Conservation (phyloP, 1,140 invertebrate species). For the Pinna nobilis region DNA sequence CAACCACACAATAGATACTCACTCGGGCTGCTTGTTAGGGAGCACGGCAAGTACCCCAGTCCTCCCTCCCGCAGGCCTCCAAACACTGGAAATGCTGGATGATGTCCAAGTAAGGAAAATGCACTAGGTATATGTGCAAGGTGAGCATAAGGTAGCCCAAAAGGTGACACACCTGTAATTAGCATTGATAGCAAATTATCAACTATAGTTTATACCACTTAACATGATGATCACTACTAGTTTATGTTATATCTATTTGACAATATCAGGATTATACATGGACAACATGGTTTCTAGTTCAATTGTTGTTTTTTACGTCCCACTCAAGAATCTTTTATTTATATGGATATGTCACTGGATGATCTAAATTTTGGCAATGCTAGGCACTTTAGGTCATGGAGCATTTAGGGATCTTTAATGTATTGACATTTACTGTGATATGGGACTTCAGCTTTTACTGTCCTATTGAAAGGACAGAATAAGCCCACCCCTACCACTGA, state of each 20-base stretch:
- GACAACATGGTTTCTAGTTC: neutral
- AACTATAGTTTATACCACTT: neutral
- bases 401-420: too few relatives aligned
- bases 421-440: neutral
- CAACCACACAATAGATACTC: too few relatives aligned
- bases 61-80: conserved; percentile 53
- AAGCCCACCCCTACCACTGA: too few relatives aligned
- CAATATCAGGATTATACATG: neutral
- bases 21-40: conserved; percentile 24
- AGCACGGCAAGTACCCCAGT: conserved; percentile 30
- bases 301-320: neutral
- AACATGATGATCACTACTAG: neutral
- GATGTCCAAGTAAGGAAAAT: conserved; percentile 57
- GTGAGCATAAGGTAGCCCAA: conserved; percentile 53
- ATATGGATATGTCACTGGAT: neutral
- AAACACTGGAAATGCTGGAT: conserved; percentile 57
- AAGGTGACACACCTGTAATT: conserved; percentile 50
- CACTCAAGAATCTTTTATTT: neutral
- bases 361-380: neutral
- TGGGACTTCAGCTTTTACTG: too few relatives aligned
- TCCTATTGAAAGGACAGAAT: too few relatives aligned
- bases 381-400: neutral
- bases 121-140: conserved; percentile 58
- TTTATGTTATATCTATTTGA: neutral
- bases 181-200: neutral